phyloP scores from a whole-genome alignment of 1,140 invertebrate species.

The Caerostris extrusa region DNA sequence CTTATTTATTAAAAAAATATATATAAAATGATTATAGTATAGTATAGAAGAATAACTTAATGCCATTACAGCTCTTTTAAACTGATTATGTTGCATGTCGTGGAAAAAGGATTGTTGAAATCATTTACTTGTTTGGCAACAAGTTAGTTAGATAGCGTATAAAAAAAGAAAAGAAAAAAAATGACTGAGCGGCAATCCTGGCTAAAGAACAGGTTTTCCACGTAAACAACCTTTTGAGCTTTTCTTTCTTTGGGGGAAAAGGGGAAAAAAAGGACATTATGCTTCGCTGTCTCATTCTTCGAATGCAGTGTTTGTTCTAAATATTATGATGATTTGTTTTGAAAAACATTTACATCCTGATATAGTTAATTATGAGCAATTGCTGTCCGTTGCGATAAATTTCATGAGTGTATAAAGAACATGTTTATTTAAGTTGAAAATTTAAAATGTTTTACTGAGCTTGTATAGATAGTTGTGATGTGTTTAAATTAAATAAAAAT shows the following conservation, averaged over 20 bases:
- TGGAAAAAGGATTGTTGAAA: neutral
- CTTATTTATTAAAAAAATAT: too few species aligned
- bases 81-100: neutral
- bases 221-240: neutral
- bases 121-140: neutral
- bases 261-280: neutral
- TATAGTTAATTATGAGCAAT: neutral
- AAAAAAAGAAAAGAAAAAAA: neutral
- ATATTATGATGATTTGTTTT: constrained; percentile 17
- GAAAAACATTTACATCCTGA: neutral
- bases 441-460: neutral
- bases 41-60: neutral
- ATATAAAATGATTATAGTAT: too few species aligned
- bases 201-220: constrained; percentile 4
- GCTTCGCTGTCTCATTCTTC: neutral
- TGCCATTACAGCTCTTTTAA: neutral
- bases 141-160: neutral
- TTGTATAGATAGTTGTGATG: too few species aligned
- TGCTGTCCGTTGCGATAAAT: neutral
- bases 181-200: neutral
- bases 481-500: too few species aligned
- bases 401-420: neutral
- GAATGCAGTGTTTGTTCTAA: neutral
- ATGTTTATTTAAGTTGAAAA: neutral
- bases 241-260: neutral